phyloP scores from a whole-genome alignment of 2,113 vertebrate genomes.

The Equus przewalskii region DNA sequence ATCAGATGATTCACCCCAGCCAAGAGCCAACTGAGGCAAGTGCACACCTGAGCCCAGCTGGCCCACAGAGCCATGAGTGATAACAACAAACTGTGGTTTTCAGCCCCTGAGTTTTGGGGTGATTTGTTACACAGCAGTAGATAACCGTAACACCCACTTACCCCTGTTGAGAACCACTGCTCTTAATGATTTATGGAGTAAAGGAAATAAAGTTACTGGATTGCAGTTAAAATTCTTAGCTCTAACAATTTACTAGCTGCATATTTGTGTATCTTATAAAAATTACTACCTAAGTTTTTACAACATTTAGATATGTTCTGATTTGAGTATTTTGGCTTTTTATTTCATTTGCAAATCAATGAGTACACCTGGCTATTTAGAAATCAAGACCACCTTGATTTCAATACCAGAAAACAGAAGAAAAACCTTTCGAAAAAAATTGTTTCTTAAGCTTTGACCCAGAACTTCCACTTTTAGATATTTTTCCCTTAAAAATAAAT shows the following conservation, averaged over 20 bases:
- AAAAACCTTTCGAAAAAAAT: background rate
- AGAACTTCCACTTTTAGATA: background rate
- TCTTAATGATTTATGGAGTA: background rate
- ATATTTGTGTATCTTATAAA: background rate
- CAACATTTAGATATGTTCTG: background rate
- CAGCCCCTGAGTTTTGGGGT: background rate
- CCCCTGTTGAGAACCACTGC: background rate
- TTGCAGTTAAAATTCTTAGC: constrained; percentile 12
- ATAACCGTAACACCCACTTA: background rate
- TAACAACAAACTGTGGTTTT: background rate
- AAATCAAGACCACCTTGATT: background rate
- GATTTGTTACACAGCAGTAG: background rate
- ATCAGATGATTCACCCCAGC: background rate
- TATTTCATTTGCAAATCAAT: background rate
- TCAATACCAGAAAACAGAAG: background rate
- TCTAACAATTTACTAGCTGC: background rate
- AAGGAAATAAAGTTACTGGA: background rate
- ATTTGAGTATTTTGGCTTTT: background rate
- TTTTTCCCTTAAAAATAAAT: background rate
- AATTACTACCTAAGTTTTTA: background rate
- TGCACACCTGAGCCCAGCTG: background rate
- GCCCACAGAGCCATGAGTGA: background rate
- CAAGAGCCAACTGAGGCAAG: background rate
- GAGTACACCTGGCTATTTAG: background rate
- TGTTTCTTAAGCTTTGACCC: background rate